phyloP scores from a whole-genome alignment of 2,113 vertebrate species.

The Nycticryphes semicollaris region DNA sequence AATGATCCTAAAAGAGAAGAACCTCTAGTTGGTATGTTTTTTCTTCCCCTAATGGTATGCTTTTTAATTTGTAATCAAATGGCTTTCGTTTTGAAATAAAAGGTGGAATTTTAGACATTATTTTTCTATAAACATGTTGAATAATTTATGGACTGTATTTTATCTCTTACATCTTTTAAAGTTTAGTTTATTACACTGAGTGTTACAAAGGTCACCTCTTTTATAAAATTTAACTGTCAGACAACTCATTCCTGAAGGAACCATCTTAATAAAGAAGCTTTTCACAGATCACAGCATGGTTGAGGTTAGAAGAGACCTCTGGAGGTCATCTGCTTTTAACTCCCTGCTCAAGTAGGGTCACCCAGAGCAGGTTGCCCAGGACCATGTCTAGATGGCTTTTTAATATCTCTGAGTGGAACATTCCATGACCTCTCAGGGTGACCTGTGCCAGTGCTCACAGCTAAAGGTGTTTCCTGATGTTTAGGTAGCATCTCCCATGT shows the following conservation, averaged over 20 bases:
- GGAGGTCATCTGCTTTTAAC: background rate
- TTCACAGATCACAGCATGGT: background rate
- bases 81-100: background rate
- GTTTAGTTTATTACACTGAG: background rate
- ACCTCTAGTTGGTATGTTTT: conserved; percentile 49
- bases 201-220: background rate
- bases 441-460: background rate
- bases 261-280: background rate
- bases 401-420: background rate
- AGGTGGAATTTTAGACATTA: background rate
- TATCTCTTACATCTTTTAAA: background rate
- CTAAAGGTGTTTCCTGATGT: background rate
- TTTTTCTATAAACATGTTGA: background rate
- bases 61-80: background rate
- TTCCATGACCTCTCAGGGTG: background rate
- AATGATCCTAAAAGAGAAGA: conserved; percentile 63
- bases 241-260: background rate
- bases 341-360: background rate
- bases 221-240: background rate
- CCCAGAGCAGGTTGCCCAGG: background rate
- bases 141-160: background rate
- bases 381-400: background rate
- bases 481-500: background rate
- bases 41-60: background rate
- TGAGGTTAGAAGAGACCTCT: background rate